Base-by-base conservation (phyloP, 1,140 invertebrate genomes). In the Pristionchus pacificus region DNA sequence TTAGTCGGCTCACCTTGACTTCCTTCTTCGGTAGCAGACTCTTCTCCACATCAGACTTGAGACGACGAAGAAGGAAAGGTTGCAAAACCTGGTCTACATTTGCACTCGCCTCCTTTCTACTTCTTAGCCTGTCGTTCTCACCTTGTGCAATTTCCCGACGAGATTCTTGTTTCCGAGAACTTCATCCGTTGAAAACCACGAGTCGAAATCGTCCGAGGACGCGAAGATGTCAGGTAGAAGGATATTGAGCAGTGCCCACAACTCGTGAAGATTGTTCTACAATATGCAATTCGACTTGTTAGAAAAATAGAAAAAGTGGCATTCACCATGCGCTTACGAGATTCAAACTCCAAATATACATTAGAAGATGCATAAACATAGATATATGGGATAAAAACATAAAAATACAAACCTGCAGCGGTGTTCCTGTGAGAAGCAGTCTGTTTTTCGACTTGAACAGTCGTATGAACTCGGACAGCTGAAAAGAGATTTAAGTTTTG, bases 161-260 rank as follows among this genome's bases (percentile, higher is more conserved):
- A 99, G 85, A 27, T 90, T 88, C 83, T 93, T 91, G 84, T 98
- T 95, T 6, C 93, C 80, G 29, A 97, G 84, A 81, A 93, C 96
- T 75, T 89, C 91, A 84, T 95, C 95, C 0, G 94, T 95, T 81
- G 97, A 97, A 79, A 99, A 99, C 95, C 96, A 96, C 2, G 91
- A 89, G 85, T 97, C 95, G 83, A 97, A 97, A 85, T 97, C 93
- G 79, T 98, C 95, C 0, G 95, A 91, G 62, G 93, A 97, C 82
- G 95, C 95, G 84, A 99, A 99, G 0, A 98, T 93, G 87, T 98
- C 96, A 0, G 97, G 97, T 29, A 99, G 84, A 15, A 99, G 86
- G 85, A 99, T 99, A 85, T 99, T 99, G 0, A 99, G 88, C 27
- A 99, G 86, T 1, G 97, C 92, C 97, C 97, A 99, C n/a, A 99